Conservation (phyloP, 2,888 invertebrate species). For the Agrotis clavis region DNA sequence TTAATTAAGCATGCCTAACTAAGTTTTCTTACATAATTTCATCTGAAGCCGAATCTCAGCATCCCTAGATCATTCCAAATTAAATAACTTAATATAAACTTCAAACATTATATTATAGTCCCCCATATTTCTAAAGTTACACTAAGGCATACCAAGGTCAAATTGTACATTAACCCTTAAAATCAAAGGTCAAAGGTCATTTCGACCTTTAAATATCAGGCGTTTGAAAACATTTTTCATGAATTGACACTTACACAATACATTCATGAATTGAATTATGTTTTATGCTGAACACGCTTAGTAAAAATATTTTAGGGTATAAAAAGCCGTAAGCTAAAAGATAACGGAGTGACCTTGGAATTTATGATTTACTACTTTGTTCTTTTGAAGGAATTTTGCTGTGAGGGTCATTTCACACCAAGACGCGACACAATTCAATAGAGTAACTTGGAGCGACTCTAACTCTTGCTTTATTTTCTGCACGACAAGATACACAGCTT, state of each 20-base stretch:
- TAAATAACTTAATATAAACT: constrained; percentile 40
- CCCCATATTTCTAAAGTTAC: constrained; percentile 17
- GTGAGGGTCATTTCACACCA: not conserved
- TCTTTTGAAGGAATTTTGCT: not conserved
- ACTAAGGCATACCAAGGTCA: constrained; percentile 14
- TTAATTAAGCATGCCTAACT: constrained; percentile 11
- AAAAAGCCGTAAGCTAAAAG: not conserved
- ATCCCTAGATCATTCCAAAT: constrained; percentile 38
- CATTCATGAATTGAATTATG: constrained; percentile 4
- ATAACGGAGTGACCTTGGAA: not conserved
- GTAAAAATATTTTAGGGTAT: not conserved
- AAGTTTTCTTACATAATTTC: constrained; percentile 26
- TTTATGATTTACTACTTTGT: not conserved
- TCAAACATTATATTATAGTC: constrained; percentile 12
- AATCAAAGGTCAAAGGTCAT: not conserved
- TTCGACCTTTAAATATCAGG: constrained; percentile 7
- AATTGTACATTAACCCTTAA: constrained; percentile 21
- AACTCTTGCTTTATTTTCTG: no score
- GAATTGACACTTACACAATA: constrained; percentile 20
- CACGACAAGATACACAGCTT: no score
- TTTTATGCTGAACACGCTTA: constrained; percentile 4
- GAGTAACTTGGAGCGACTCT: no score
- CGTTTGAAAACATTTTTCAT: constrained; percentile 6
- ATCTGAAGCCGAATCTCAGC: constrained; percentile 15
- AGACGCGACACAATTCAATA: no score